Base-by-base conservation (phyloP, 2,888 invertebrate species). In the Drosophila ustulata region DNA sequence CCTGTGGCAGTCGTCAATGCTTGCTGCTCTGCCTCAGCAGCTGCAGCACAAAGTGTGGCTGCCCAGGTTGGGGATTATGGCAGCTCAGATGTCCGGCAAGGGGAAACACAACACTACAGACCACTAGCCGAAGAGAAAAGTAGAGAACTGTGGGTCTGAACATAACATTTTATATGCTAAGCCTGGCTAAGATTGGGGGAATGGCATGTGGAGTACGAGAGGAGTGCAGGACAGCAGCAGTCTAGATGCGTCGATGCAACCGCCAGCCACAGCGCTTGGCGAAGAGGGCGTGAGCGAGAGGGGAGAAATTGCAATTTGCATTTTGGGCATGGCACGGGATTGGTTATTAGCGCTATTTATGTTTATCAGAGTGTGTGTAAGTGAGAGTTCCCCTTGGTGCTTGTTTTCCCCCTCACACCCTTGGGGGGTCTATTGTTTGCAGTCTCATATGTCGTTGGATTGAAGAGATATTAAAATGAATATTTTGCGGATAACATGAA, bases 271-370 rank as follows among this genome's bases (percentile, higher is more conserved):
- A 66, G 56, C 55, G 52, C 46, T 52, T 66, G 66, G 66, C 58
- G 41, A 49, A 52, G 52, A 18, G 18, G 18, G 26, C 63, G 46
- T 50, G 43, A 47, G 43, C 49, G 53, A 41, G 13, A 7, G 59
- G 71, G 72, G 79, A 78, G 90, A 90, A 91, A 18, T 18, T 18
- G 88, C 91, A 92, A 92, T 92, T 92, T 92, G 92, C 92, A 92
- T 92, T 90, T 90, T 78, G 89, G 90, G 80, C 90, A 89, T 88
- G 75, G 78, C 78, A 70, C 82, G 81, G 90, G 91, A 92, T 92
- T 92, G 92, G 91, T 91, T 92, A 91, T 92, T 91, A 91, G 91
- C 89, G 88, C 91, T 89, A 90, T 91, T 91, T 91, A 91, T 92
- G 91, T 89, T 90, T 91, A 89, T 91, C 90, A 50, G 26, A 41